Evolutionary conservation across 37 sponge, comb jelly and placozoan genomes (phyloP).

Genomic region (Mnemiopsis leidyi): DNA sequence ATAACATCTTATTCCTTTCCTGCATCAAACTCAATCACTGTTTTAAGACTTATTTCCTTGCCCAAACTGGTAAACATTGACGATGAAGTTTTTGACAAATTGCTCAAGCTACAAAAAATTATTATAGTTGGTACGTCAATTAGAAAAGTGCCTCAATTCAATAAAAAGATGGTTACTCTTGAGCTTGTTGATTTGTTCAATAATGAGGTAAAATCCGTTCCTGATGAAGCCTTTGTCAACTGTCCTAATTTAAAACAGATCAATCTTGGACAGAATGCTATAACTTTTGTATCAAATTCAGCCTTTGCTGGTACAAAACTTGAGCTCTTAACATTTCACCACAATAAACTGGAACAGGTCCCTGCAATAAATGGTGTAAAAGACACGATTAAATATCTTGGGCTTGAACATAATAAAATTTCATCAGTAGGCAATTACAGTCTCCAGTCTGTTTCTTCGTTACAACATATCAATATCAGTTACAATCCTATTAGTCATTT

Average conservation of each 20-base stretch:
- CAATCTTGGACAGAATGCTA: neutral
- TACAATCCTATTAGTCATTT: neutral
- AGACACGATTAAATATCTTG: neutral
- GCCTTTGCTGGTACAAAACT: constrained; percentile 38
- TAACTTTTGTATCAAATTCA: neutral
- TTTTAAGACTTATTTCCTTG: neutral
- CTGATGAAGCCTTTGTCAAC: neutral
- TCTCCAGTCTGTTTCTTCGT: neutral
- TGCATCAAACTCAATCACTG: neutral
- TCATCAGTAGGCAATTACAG: neutral
- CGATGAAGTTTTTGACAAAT: neutral
- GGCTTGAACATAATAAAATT: constrained; percentile 32
- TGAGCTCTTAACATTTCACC: neutral
- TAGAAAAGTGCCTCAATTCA: neutral
- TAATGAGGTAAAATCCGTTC: neutral
- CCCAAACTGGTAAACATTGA: neutral
- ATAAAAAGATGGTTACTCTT: neutral
- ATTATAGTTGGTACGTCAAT: neutral
- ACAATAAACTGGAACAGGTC: neutral
- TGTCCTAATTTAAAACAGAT: constrained; percentile 41
- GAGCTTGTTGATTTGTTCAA: constrained; percentile 16
- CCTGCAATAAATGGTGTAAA: neutral
- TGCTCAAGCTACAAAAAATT: neutral
- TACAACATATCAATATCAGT: constrained; percentile 32
- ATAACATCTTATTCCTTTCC: constrained; percentile 42